A percentile compares a stretch with the other conserved stretches of the same genome.
phyloP scores from a whole-genome alignment of 2,797 vertebrate genomes.

The Galago senegalensis region DNA sequence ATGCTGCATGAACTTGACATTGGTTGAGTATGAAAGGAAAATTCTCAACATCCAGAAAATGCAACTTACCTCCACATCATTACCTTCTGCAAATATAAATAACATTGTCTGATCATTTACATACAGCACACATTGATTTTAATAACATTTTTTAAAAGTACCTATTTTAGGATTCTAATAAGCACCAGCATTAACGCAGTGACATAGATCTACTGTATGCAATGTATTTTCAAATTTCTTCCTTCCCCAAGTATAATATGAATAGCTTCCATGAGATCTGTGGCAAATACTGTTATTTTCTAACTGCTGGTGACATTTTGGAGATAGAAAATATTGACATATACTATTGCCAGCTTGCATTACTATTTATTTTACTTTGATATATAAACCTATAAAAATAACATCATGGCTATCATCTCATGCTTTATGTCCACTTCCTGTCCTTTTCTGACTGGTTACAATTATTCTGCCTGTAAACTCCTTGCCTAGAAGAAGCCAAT shows the following conservation, averaged over 20 bases:
- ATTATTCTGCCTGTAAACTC: slow-evolving; percentile 76
- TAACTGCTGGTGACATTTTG: slow-evolving; percentile 72
- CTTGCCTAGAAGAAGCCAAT: slow-evolving; percentile 65
- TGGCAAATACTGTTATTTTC: slow-evolving; percentile 54
- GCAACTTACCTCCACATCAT: neutral
- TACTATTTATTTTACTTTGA: slow-evolving; percentile 56
- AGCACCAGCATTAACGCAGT: neutral
- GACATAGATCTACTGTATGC: neutral
- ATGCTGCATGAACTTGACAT: neutral
- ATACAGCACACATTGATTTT: neutral
- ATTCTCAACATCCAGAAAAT: neutral
- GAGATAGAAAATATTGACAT: slow-evolving; percentile 57
- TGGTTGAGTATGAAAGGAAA: neutral
- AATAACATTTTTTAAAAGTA: neutral
- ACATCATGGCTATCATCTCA: neutral
- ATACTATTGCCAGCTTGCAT: neutral
- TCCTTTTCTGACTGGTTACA: slow-evolving; percentile 28
- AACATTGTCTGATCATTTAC: neutral
- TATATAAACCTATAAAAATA: slow-evolving; percentile 36
- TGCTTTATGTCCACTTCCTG: slow-evolving; percentile 56
- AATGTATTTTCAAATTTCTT: slow-evolving; percentile 8
- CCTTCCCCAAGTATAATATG: neutral
- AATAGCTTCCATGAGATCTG: slow-evolving; percentile 2
- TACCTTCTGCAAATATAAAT: neutral
- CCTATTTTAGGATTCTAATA: neutral